Conservation (phyloP, 37 sponge, comb jelly and placozoan species). For the Chondrilla cf. caribensis region DNA sequence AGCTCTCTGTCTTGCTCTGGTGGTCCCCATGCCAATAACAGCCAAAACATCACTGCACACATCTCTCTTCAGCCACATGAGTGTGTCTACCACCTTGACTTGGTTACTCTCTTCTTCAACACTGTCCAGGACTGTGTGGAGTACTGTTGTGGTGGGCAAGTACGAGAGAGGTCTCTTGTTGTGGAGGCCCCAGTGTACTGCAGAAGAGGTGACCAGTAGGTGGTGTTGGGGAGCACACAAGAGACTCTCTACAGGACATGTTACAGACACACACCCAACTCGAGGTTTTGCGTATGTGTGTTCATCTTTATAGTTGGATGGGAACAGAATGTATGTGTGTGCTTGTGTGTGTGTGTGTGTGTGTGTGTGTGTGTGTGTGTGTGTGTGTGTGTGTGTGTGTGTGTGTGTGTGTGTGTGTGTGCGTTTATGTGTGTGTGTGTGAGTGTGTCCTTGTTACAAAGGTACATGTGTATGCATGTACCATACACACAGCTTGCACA, state of each 20-base stretch:
- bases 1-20: conserved; percentile 33
- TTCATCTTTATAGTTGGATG: neutral
- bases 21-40: conserved; percentile 48
- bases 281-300: neutral
- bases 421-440: too few relatives aligned
- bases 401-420: too few relatives aligned
- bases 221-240: too few relatives aligned
- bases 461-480: too few relatives aligned
- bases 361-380: conserved; percentile 1
- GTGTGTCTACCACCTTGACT: conserved; percentile 36
- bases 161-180: neutral
- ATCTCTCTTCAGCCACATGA: conserved; percentile 69
- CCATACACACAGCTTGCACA: neutral
- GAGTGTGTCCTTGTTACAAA: too few relatives aligned
- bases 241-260: neutral
- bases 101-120: conserved; percentile 20
- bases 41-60: conserved; percentile 56
- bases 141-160: conserved; percentile 24
- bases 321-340: neutral
- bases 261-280: neutral
- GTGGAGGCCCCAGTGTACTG: neutral
- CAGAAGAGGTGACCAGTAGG: neutral
- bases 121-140: conserved; percentile 54
- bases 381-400: neutral
- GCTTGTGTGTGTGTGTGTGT: neutral